Evolutionary conservation across 2,113 vertebrate genomes (phyloP).

Genomic region (Prunella fulvescens): DNA sequence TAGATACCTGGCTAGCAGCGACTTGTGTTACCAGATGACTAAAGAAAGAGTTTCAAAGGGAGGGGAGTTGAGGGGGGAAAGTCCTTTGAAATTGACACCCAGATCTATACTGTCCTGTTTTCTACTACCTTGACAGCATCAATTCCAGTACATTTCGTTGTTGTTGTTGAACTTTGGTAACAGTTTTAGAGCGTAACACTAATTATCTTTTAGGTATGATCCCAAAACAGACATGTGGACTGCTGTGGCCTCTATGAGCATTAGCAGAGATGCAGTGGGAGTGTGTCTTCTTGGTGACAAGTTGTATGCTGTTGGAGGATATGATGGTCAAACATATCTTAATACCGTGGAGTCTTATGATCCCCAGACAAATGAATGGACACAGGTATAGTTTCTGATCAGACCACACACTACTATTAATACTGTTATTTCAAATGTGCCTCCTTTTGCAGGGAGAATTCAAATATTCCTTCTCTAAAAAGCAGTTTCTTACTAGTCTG

Average conservation of each 20-base stretch:
- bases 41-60: background rate
- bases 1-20: background rate
- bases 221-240: conserved; percentile 98
- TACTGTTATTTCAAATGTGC: background rate
- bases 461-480: background rate
- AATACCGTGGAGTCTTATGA: conserved; percentile 95
- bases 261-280: conserved; percentile 95
- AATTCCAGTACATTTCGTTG: background rate
- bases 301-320: conserved; percentile 94
- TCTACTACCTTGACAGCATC: background rate
- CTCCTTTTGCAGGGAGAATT: background rate
- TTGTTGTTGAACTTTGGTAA: background rate
- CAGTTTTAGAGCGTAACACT: background rate
- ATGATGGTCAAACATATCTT: conserved; percentile 94
- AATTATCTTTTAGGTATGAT: conserved; percentile 83
- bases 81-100: background rate
- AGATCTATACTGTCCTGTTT: background rate
- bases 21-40: background rate
- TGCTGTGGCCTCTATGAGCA: conserved; percentile 96
- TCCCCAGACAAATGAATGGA: conserved; percentile 97
- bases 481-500: background rate
- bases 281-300: conserved; percentile 96
- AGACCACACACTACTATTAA: background rate
- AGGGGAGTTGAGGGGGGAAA: background rate
- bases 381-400: conserved; percentile 79